A percentile compares a stretch with the other conserved stretches of the same genome.
phyloP scores from a whole-genome alignment of 2,797 vertebrate species.

The Acanthurus leucopareius region DNA sequence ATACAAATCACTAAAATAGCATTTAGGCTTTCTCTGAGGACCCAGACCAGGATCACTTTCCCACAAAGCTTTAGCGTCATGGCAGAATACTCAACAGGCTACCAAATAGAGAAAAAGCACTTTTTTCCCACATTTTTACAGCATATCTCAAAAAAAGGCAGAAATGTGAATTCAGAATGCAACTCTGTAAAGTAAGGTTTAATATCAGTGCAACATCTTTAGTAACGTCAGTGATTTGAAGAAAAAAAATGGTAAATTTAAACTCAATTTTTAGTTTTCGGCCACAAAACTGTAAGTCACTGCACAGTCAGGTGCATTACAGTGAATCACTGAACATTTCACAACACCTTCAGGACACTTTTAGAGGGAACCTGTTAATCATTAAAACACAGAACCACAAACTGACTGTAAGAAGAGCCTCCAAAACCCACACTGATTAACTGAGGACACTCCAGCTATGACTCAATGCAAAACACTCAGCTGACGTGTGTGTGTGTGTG shows the following conservation, averaged over 20 bases:
- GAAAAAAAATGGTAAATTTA: slow-evolving; percentile 22
- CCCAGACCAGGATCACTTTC: slow-evolving; percentile 70
- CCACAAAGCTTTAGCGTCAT: slow-evolving; percentile 75
- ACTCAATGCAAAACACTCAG: slow-evolving; percentile 31
- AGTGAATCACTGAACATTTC: slow-evolving; percentile 46
- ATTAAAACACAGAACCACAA: slow-evolving; percentile 64
- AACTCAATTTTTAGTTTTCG: slow-evolving; percentile 30
- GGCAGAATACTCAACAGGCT: slow-evolving; percentile 27
- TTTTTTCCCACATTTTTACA: slow-evolving; percentile 19
- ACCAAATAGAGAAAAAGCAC: slow-evolving; percentile 16
- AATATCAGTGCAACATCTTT: background rate
- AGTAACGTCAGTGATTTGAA: background rate
- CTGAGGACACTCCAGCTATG: slow-evolving; percentile 45
- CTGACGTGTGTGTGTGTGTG: slow-evolving; percentile 17
- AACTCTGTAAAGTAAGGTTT: background rate
- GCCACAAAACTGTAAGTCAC: slow-evolving; percentile 26
- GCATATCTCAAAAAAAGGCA: slow-evolving; percentile 14
- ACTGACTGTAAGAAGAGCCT: slow-evolving; percentile 11
- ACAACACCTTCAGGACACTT: slow-evolving; percentile 53
- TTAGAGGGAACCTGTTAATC: slow-evolving; percentile 68
- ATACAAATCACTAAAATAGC: slow-evolving; percentile 76
- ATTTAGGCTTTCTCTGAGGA: slow-evolving; percentile 81
- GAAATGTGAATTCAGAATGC: background rate
- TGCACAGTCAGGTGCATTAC: slow-evolving; percentile 12
- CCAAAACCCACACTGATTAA: slow-evolving; percentile 47